Percentiles rank a stretch among this genome's conserved stretches.
These are phyloP conservation scores for Cephonodes hylas DNA, from an alignment of 2,888 invertebrate genomes.

Conservation along the genomic window DNA sequence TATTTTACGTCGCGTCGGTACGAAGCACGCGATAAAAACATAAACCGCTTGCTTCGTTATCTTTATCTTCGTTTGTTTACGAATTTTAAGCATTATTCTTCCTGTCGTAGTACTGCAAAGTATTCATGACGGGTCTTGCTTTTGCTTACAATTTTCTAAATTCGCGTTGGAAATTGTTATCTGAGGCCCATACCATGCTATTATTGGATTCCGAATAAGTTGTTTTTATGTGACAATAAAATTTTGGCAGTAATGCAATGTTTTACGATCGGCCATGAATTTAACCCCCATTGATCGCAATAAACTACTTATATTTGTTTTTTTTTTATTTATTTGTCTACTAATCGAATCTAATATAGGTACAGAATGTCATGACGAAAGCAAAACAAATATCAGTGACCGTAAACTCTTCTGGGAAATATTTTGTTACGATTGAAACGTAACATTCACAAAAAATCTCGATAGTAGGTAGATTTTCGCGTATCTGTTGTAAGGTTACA, in stretches of 20 bases:
- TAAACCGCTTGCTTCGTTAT: constrained; percentile 38
- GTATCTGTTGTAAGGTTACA: constrained; percentile 12
- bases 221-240: neutral
- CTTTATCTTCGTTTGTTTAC: constrained; percentile 22
- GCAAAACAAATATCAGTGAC: neutral
- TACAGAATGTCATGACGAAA: too few relatives aligned
- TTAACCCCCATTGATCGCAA: neutral
- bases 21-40: constrained; percentile 50
- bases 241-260: neutral
- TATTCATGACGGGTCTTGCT: neutral
- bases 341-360: neutral
- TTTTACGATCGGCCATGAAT: neutral
- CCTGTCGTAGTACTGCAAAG: neutral
- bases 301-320: neutral
- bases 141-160: neutral
- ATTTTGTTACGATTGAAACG: neutral
- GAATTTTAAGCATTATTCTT: constrained; percentile 6
- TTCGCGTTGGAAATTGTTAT: neutral
- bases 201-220: neutral
- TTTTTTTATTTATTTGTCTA: neutral
- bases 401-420: neutral
- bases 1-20: constrained; percentile 10
- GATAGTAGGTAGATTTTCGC: neutral
- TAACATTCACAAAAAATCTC: neutral
- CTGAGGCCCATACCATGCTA: neutral